These are phyloP conservation scores for Aradophagus sp. DNA, from an alignment of 1,140 invertebrate species.

Conservation along the genomic window DNA sequence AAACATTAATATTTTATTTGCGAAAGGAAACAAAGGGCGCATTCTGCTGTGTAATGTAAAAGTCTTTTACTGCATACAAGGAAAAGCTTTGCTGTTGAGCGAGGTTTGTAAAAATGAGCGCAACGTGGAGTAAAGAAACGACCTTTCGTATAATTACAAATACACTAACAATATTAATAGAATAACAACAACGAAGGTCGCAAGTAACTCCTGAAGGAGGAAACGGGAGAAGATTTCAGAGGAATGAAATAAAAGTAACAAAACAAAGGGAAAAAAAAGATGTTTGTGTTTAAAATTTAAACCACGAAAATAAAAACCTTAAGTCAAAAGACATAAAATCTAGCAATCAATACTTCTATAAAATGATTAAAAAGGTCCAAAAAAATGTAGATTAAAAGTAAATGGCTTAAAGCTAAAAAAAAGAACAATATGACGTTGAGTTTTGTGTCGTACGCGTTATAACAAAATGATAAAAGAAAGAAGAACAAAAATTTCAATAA, in stretches of 20 bases:
- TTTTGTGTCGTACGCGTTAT: no score
- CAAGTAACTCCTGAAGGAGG: conserved; percentile 13
- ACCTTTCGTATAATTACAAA: conserved; percentile 42
- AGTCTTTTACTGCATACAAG: conserved; percentile 41
- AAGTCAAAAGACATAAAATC: not conserved
- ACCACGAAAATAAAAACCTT: conserved; percentile 13
- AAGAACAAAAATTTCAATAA: no score
- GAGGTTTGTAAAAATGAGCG: conserved; percentile 53
- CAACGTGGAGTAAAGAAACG: conserved; percentile 47
- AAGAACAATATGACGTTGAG: not conserved
- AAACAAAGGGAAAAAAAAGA: conserved; percentile 7
- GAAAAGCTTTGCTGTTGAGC: conserved; percentile 39
- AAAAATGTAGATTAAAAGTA: not conserved
- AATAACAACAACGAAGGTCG: conserved; percentile 51
- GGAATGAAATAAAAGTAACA: no score
- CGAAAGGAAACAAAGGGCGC: conserved; percentile 20
- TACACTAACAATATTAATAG: conserved; percentile 46
- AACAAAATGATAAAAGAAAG: no score
- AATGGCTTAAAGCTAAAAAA: not conserved
- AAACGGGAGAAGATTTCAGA: conserved; percentile 20
- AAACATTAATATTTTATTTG: conserved; percentile 21
- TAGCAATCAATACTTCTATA: no score
- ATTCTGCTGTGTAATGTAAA: conserved; percentile 17
- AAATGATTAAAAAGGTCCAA: no score
- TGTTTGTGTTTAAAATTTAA: conserved; percentile 14